phyloP scores from a whole-genome alignment of 2,888 invertebrate species.

The Ceramica pisi region DNA sequence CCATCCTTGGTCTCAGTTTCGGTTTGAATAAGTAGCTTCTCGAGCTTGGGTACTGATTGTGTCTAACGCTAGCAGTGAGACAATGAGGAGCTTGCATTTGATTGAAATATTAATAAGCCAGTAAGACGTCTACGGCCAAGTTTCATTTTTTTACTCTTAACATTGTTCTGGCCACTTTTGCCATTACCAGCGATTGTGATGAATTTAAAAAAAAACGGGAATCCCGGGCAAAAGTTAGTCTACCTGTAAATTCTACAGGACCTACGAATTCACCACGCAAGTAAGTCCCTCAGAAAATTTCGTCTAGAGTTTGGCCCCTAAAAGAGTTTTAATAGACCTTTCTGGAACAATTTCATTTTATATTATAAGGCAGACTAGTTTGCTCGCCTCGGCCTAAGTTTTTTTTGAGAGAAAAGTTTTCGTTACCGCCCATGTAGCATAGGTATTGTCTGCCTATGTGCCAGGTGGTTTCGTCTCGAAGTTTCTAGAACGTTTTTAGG shows the following conservation, averaged over 20 bases:
- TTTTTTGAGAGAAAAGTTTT: slow-evolving; percentile 34
- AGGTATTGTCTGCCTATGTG: slow-evolving; percentile 5
- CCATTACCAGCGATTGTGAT: too few species aligned
- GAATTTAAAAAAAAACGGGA: too few species aligned
- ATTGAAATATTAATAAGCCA: too few species aligned
- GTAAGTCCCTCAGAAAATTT: slow-evolving; percentile 18
- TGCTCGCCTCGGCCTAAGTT: slow-evolving; percentile 12
- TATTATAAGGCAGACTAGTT: slow-evolving; percentile 37
- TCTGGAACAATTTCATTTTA: slow-evolving; percentile 43
- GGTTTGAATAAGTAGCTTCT: slow-evolving; percentile 25
- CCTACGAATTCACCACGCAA: neutral
- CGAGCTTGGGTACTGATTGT: neutral
- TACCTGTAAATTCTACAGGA: neutral
- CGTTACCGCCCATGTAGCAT: neutral
- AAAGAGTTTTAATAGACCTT: slow-evolving; percentile 48
- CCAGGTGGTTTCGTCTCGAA: neutral
- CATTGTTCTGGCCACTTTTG: too few species aligned
- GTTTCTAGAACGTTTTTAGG: neutral
- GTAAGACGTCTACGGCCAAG: too few species aligned
- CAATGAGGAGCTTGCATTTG: neutral
- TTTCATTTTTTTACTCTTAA: too few species aligned
- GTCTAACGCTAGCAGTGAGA: neutral
- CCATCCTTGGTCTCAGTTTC: slow-evolving; percentile 26
- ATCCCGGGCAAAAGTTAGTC: too few species aligned
- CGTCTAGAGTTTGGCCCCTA: slow-evolving; percentile 2